Evolutionary conservation across 2,113 vertebrate genomes (phyloP).

Genomic region (Pseudonaja textilis): DNA sequence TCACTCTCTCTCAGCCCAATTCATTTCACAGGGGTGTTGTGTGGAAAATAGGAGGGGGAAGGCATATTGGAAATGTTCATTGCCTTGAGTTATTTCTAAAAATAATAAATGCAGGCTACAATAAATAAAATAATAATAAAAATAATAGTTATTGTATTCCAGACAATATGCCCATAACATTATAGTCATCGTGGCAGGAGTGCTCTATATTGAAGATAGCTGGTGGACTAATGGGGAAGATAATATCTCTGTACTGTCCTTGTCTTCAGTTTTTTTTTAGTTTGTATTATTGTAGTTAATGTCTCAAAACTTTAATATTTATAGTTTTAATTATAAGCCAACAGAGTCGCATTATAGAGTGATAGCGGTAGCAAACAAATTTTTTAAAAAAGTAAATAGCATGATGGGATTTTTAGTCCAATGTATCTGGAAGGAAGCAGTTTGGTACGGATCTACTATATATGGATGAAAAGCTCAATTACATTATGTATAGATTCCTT

Average conservation of each 20-base stretch:
- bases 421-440: neutral
- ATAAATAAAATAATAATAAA: neutral
- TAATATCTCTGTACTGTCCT: too few species aligned
- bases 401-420: neutral
- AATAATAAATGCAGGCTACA: neutral
- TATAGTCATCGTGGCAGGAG: neutral
- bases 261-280: neutral
- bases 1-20: neutral
- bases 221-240: neutral
- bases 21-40: neutral
- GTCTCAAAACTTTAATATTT: neutral
- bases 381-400: neutral
- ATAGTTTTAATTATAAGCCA: neutral
- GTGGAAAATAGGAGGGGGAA: neutral
- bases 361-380: neutral
- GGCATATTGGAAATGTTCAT: neutral
- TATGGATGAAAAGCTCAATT: neutral
- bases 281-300: neutral
- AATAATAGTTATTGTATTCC: neutral
- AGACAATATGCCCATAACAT: neutral
- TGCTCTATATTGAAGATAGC: neutral
- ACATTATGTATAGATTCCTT: neutral
- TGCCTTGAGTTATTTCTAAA: neutral
- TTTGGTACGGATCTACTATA: neutral
- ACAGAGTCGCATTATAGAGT: neutral